These are phyloP conservation scores for Rafetus swinhoei DNA, from an alignment of 2,113 vertebrate genomes.

Conservation along the genomic window DNA sequence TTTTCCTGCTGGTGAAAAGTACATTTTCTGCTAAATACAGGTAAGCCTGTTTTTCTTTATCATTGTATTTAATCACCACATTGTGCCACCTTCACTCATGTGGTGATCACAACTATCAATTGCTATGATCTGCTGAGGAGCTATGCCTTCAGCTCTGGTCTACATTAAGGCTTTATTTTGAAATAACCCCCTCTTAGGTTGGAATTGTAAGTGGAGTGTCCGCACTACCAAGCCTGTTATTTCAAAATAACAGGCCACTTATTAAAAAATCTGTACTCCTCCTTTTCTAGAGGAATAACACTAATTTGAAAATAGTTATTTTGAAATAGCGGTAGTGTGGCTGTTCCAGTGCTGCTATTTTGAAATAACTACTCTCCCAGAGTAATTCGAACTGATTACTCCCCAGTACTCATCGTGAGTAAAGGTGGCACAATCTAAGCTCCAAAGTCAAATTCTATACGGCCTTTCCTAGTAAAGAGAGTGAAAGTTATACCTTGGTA, in stretches of 20 bases:
- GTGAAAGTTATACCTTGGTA: neutral
- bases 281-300: no score
- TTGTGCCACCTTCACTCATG: neutral
- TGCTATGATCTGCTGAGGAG: neutral
- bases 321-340: no score
- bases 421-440: neutral
- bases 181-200: no score
- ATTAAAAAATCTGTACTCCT: no score
- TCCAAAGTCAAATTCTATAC: neutral
- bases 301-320: no score
- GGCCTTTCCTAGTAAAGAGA: neutral
- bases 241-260: no score
- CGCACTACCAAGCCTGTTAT: no score
- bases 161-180: no score
- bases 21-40: neutral
- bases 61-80: accelerated
- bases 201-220: no score
- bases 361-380: no score
- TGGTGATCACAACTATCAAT: neutral
- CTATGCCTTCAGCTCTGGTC: neutral
- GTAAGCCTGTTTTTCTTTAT: neutral
- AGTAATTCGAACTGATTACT: no score
- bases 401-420: neutral
- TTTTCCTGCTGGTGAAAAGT: neutral
- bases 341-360: no score